Conservation (phyloP, 2,113 vertebrate genomes). For the Psittacus erithacus region DNA sequence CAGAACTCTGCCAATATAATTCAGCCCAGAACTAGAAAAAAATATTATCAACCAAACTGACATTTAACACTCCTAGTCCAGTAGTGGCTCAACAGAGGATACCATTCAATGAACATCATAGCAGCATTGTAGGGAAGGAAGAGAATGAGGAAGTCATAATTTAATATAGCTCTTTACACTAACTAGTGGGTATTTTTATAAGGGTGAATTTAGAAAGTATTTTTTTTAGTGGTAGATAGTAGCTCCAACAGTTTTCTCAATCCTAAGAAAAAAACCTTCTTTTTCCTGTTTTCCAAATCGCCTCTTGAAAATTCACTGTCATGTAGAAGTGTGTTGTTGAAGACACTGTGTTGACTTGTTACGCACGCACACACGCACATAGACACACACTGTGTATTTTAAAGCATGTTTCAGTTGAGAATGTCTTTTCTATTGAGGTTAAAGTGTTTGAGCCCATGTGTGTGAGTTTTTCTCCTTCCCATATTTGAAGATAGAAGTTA, state of each 20-base stretch:
- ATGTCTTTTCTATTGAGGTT: not conserved
- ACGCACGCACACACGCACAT: not conserved
- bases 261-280: not conserved
- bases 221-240: not conserved
- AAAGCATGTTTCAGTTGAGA: not conserved
- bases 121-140: not conserved
- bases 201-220: not conserved
- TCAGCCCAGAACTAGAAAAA: not conserved
- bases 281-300: not conserved
- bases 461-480: not conserved
- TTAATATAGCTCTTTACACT: not conserved
- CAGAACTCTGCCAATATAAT: not conserved
- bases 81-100: not conserved
- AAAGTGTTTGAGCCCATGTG: not conserved
- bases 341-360: not conserved
- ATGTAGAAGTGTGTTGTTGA: not conserved
- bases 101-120: not conserved
- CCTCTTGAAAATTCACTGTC: not conserved
- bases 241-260: not conserved
- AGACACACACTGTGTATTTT: not conserved
- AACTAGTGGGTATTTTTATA: not conserved
- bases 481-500: not conserved
- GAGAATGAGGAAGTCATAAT: not conserved
- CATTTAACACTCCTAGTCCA: not conserved
- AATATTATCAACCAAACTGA: not conserved